Evolutionary conservation across 1,140 invertebrate genomes (phyloP).

Genomic region (Cephus cinctus): DNA sequence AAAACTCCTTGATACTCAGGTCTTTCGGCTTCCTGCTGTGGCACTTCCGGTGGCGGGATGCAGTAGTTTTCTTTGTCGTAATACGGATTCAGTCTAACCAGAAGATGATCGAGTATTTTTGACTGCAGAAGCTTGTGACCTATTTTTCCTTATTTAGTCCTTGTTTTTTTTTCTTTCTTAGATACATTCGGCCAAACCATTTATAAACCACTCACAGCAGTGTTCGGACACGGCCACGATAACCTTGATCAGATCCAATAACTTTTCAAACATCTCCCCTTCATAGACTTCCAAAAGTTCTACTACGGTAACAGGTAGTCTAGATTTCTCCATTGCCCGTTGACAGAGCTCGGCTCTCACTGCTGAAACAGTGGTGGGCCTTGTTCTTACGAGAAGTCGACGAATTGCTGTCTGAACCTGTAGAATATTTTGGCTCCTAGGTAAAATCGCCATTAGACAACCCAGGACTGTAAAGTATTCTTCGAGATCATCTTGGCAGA

Average conservation of each 20-base stretch:
- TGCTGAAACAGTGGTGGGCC: neutral
- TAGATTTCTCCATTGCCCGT: constrained; percentile 28
- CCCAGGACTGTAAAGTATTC: constrained; percentile 37
- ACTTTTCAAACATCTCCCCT: constrained; percentile 16
- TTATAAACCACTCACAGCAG: constrained; percentile 40
- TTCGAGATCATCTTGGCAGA: constrained; percentile 17
- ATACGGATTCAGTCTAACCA: constrained; percentile 28
- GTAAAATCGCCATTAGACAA: constrained; percentile 26
- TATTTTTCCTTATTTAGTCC: too few relatives aligned
- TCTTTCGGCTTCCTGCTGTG: neutral
- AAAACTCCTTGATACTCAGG: neutral
- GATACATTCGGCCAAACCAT: too few relatives aligned
- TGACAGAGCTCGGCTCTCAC: constrained; percentile 25
- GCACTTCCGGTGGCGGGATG: constrained; percentile 9
- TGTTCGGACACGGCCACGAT: constrained; percentile 24
- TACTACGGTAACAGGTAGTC: constrained; percentile 24
- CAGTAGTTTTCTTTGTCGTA: constrained; percentile 15
- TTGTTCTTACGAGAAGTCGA: constrained; percentile 20
- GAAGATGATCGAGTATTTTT: constrained; percentile 28
- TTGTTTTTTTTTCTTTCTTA: too few relatives aligned
- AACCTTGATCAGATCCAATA: constrained; percentile 25
- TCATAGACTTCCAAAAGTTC: constrained; percentile 22
- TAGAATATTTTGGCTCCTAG: constrained; percentile 13
- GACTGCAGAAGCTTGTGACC: constrained; percentile 35
- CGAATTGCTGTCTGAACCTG: constrained; percentile 21